These are phyloP conservation scores for Erebia ligea DNA, from an alignment of 2,888 invertebrate genomes.

Conservation along the genomic window DNA sequence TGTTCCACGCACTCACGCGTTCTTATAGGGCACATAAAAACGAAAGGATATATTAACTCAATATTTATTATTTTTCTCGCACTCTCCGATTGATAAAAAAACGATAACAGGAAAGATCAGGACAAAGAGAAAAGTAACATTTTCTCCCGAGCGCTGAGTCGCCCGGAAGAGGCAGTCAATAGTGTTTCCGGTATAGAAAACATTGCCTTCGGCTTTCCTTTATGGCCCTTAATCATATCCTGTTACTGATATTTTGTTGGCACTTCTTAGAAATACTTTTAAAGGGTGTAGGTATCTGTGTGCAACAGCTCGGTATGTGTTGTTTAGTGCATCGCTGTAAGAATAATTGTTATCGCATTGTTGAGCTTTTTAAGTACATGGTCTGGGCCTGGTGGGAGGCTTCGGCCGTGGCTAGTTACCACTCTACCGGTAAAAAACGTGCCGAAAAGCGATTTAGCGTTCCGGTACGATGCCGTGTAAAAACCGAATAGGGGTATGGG, in stretches of 20 bases:
- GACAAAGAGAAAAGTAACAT: slow-evolving; percentile 43
- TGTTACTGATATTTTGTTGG: slow-evolving; percentile 58
- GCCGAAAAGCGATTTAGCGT: too few species aligned
- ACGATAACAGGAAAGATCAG: slow-evolving; percentile 38
- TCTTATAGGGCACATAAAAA: not conserved
- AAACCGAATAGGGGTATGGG: too few species aligned
- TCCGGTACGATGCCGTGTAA: too few species aligned
- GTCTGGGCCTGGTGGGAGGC: too few species aligned
- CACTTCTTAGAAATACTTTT: slow-evolving; percentile 4
- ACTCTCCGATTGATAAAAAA: slow-evolving; percentile 19
- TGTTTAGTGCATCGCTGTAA: too few species aligned
- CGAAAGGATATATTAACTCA: slow-evolving; percentile 1
- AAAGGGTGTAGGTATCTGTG: not conserved
- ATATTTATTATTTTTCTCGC: slow-evolving; percentile 23
- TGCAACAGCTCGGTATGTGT: too few species aligned
- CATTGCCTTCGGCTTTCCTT: slow-evolving; percentile 64
- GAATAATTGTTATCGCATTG: too few species aligned
- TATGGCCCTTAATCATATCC: slow-evolving; percentile 61
- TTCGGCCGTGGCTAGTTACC: too few species aligned
- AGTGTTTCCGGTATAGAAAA: slow-evolving; percentile 74
- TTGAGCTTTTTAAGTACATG: too few species aligned
- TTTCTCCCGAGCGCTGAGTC: slow-evolving; percentile 66
- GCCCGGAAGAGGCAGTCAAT: slow-evolving; percentile 70
- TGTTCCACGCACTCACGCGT: too few species aligned
- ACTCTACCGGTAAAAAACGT: too few species aligned